Evolutionary conservation across 2,797 vertebrate species (phyloP).

Genomic region (Selene dorsalis): DNA sequence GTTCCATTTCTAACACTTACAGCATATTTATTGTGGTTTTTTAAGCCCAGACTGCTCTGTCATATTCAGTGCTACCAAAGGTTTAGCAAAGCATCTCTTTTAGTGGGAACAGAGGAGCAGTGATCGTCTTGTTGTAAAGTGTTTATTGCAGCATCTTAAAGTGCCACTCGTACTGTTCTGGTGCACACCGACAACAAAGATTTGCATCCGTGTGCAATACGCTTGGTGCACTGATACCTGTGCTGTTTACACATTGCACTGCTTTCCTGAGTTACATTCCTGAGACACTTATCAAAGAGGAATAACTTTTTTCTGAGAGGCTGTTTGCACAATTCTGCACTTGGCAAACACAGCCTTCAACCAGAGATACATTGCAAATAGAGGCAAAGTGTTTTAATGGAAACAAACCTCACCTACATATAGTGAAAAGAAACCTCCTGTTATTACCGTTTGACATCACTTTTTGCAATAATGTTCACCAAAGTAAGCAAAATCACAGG

Average conservation of each 20-base stretch:
- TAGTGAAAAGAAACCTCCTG: not conserved
- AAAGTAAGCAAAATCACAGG: not conserved
- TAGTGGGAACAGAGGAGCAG: not conserved
- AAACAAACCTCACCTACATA: not conserved
- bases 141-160: conserved; percentile 7
- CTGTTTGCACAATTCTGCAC: conserved; percentile 4
- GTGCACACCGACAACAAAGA: not conserved
- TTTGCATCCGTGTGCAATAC: conserved; percentile 27
- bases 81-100: not conserved
- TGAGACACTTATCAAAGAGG: conserved; percentile 17
- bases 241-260: conserved; percentile 24
- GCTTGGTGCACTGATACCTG: not conserved
- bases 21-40: conserved; percentile 3
- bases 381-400: not conserved
- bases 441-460: not conserved
- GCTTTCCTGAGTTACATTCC: conserved; percentile 8
- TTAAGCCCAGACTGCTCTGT: not conserved
- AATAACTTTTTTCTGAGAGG: not conserved
- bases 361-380: not conserved
- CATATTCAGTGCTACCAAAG: not conserved
- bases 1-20: conserved; percentile 1
- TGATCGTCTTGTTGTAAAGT: not conserved
- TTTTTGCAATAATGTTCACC: too few relatives aligned
- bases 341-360: not conserved
- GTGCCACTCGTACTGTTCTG: not conserved